Evolutionary conservation across 2,888 invertebrate species (phyloP).

Genomic region (Smittia aterrima): DNA sequence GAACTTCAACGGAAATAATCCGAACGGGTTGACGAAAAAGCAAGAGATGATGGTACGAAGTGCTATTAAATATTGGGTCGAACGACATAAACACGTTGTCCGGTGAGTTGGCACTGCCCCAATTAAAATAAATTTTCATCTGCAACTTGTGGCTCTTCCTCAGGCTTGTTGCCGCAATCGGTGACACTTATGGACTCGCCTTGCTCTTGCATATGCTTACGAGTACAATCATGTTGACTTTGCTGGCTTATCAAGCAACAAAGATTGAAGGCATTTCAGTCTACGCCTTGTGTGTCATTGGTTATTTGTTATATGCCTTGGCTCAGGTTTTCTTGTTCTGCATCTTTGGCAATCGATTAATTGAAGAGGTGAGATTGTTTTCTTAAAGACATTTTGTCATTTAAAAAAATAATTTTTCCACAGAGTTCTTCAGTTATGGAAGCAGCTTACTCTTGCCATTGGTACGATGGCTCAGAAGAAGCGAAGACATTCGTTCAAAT

Average conservation of each 20-base stretch:
- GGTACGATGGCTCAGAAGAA: slow-evolving; percentile 88
- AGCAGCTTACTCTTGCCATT: slow-evolving; percentile 85
- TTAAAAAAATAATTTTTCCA: slow-evolving; percentile 21
- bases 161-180: slow-evolving; percentile 73
- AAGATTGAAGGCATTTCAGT: slow-evolving; percentile 76
- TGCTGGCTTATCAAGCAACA: slow-evolving; percentile 82
- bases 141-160: too few relatives aligned
- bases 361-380: slow-evolving; percentile 69
- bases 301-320: slow-evolving; percentile 75
- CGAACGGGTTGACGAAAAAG: slow-evolving; percentile 77
- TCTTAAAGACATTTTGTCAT: background rate
- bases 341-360: slow-evolving; percentile 80
- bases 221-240: slow-evolving; percentile 77
- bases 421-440: slow-evolving; percentile 90
- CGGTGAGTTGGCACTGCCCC: slow-evolving; percentile 59
- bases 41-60: slow-evolving; percentile 82
- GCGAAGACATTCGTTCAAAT: slow-evolving; percentile 89
- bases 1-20: slow-evolving; percentile 63
- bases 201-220: slow-evolving; percentile 80
- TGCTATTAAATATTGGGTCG: slow-evolving; percentile 88
- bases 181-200: slow-evolving; percentile 81
- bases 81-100: slow-evolving; percentile 83
- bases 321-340: slow-evolving; percentile 86
- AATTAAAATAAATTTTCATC: too few relatives aligned
- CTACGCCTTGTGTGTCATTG: slow-evolving; percentile 75